Evolutionary conservation across 2,113 vertebrate species (phyloP).

Genomic region (Rallus limicola): DNA sequence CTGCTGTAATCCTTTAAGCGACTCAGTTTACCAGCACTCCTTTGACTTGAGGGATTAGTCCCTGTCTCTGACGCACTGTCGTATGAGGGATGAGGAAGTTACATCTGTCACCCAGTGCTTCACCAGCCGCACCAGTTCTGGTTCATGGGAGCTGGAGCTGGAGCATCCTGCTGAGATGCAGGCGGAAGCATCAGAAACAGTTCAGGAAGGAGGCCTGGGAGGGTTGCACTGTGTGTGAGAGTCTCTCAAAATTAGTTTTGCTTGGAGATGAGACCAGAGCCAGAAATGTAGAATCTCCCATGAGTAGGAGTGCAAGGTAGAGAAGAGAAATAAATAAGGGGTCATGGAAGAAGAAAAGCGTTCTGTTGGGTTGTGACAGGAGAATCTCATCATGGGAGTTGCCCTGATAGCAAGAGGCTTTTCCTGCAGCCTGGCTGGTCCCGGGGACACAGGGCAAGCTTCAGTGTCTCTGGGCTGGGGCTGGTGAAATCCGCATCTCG

Average conservation of each 20-base stretch:
- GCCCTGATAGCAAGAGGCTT: neutral
- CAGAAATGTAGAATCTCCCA: neutral
- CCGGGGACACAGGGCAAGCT: neutral
- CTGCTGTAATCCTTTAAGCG: neutral
- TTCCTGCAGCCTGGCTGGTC: neutral
- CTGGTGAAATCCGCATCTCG: neutral
- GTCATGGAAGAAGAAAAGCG: neutral
- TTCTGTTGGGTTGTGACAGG: no score
- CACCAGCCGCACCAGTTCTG: neutral
- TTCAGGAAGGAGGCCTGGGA: neutral
- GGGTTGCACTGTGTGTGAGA: neutral
- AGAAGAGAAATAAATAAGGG: neutral
- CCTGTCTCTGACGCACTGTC: neutral
- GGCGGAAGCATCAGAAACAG: neutral
- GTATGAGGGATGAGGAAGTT: neutral
- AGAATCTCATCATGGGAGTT: neutral
- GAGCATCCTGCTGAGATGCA: neutral
- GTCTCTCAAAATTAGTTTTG: neutral
- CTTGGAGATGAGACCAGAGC: neutral
- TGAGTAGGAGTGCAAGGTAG: neutral
- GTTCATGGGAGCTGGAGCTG: accelerated
- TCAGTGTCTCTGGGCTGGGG: neutral
- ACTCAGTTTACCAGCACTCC: neutral
- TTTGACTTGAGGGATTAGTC: neutral
- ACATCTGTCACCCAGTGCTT: accelerated